phyloP scores from a whole-genome alignment of 2,888 invertebrate genomes.

The Serrognathus titanus region DNA sequence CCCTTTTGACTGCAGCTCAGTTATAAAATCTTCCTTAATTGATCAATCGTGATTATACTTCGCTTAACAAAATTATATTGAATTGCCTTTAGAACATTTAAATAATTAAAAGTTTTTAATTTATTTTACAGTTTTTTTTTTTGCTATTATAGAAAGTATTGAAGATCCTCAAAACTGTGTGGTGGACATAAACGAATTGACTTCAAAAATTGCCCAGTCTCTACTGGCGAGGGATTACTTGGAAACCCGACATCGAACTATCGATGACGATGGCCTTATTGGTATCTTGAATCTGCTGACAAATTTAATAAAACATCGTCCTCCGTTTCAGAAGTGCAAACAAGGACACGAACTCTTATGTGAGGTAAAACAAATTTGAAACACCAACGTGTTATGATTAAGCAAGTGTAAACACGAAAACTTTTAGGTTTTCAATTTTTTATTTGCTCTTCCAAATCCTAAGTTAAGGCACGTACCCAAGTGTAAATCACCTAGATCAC shows the following conservation, averaged over 20 bases:
- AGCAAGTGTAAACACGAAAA: slow-evolving; percentile 29
- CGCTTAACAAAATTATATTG: no score
- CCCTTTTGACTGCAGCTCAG: no score
- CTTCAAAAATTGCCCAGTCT: slow-evolving; percentile 67
- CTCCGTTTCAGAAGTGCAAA: slow-evolving; percentile 78
- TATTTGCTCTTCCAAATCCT: slow-evolving; percentile 88
- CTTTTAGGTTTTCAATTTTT: slow-evolving; percentile 73
- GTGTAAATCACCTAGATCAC: slow-evolving; percentile 86
- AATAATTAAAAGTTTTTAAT: background rate
- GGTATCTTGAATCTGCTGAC: slow-evolving; percentile 82
- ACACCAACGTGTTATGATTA: background rate
- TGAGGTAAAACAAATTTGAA: slow-evolving; percentile 48
- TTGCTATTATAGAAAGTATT: slow-evolving; percentile 33
- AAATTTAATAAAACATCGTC: slow-evolving; percentile 85
- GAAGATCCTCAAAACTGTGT: slow-evolving; percentile 55
- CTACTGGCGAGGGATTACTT: slow-evolving; percentile 75
- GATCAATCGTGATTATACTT: no score
- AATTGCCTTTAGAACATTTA: no score
- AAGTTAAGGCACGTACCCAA: slow-evolving; percentile 83
- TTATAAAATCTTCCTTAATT: no score
- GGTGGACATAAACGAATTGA: slow-evolving; percentile 66
- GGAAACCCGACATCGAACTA: slow-evolving; percentile 75
- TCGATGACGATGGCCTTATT: slow-evolving; percentile 87
- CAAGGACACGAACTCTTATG: slow-evolving; percentile 68
- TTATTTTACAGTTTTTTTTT: background rate